phyloP scores from a whole-genome alignment of 30 jellyfish, hydroid and myxozoan species.

The Nemopilema nomurai region DNA sequence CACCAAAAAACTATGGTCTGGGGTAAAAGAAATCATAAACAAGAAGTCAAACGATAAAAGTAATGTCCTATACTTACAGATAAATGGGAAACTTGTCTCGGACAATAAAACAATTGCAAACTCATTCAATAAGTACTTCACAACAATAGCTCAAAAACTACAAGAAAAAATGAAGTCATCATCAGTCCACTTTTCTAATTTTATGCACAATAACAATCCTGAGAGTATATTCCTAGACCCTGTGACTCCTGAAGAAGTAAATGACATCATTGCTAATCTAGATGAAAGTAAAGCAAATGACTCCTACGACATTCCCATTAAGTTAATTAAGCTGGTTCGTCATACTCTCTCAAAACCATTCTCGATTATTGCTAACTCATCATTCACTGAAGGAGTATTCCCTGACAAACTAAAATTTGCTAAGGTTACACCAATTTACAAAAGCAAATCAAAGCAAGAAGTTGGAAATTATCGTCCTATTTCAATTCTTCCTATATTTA shows the following conservation, averaged over 20 bases:
- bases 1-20: slow-evolving; percentile 25
- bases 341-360: neutral
- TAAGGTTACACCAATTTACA: neutral
- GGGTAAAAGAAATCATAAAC: slow-evolving; percentile 34
- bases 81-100: neutral
- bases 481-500: slow-evolving; percentile 19
- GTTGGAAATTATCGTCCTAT: slow-evolving; percentile 43
- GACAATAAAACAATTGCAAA: neutral
- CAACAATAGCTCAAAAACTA: neutral
- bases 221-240: slow-evolving; percentile 8
- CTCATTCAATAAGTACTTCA: neutral
- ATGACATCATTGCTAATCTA: neutral
- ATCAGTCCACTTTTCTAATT: slow-evolving; percentile 3
- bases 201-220: neutral
- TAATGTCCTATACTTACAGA: neutral
- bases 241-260: neutral
- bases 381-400: neutral
- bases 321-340: slow-evolving; percentile 9
- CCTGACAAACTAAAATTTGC: slow-evolving; percentile 15
- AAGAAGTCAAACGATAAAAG: slow-evolving; percentile 9
- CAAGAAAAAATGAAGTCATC: slow-evolving; percentile 18
- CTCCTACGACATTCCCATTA: slow-evolving; percentile 2
- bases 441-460: slow-evolving; percentile 29
- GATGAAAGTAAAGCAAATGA: neutral
- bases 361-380: neutral